Conservation (phyloP, 2,797 vertebrate genomes). For the Poecile montanus region DNA sequence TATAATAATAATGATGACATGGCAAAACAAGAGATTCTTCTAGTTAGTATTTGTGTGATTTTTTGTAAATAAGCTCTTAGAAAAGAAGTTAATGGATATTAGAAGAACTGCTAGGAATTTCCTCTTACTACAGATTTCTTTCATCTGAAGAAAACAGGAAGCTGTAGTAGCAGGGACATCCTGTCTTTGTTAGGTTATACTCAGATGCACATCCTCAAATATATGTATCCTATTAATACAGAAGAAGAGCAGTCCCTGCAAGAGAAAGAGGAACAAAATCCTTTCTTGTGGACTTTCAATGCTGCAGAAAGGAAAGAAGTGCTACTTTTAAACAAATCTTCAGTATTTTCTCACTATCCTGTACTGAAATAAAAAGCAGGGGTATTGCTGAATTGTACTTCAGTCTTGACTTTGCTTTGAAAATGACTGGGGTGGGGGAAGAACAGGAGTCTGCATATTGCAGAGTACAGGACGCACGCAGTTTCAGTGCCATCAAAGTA, state of each 20-base stretch:
- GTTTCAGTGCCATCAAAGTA: not conserved
- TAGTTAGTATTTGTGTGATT: not conserved
- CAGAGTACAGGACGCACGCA: not conserved
- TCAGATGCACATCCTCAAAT: constrained; percentile 3
- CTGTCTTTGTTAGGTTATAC: constrained; percentile 29
- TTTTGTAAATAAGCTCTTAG: not conserved
- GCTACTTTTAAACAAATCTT: not conserved
- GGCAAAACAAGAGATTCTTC: not conserved
- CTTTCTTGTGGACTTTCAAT: not conserved
- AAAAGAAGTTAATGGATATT: not conserved
- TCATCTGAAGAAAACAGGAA: constrained; percentile 44
- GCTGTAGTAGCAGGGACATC: constrained; percentile 30
- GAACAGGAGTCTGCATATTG: not conserved
- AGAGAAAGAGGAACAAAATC: not conserved
- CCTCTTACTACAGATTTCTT: not conserved
- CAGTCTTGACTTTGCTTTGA: not conserved
- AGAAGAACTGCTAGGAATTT: not conserved
- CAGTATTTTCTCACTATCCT: not conserved
- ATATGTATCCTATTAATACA: not conserved
- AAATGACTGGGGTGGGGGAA: fast-evolving
- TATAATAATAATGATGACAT: not conserved
- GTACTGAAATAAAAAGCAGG: not conserved
- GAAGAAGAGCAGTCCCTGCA: not conserved
- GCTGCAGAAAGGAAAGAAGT: not conserved
- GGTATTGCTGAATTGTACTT: not conserved